Percentiles rank a stretch among this genome's conserved stretches.
phyloP scores from a whole-genome alignment of 2,888 invertebrate species.

The Microplitis manilae region DNA sequence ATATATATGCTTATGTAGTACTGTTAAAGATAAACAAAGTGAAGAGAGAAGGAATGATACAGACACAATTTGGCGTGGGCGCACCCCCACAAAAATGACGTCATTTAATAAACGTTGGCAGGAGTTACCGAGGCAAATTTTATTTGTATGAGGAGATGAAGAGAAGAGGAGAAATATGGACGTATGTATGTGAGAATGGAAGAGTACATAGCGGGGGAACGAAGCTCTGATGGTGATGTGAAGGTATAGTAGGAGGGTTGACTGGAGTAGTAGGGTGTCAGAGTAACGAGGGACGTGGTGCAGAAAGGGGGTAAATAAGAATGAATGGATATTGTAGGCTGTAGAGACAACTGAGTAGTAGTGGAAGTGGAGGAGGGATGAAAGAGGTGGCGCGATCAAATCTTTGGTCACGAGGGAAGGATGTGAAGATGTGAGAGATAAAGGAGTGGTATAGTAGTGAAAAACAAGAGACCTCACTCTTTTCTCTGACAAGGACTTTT shows the following conservation, averaged over 20 bases:
- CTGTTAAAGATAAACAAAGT: slow-evolving; percentile 21
- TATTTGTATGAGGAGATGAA: neutral
- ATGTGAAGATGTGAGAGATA: slow-evolving; percentile 41
- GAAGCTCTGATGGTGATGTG: slow-evolving; percentile 39
- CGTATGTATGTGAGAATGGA: slow-evolving; percentile 20
- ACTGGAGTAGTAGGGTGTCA: slow-evolving; percentile 39
- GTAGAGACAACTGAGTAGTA: slow-evolving; percentile 58
- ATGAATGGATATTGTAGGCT: slow-evolving; percentile 67
- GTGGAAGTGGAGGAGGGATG: slow-evolving; percentile 44
- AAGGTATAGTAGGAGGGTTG: slow-evolving; percentile 37
- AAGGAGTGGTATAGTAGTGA: slow-evolving; percentile 46
- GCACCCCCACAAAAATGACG: slow-evolving; percentile 70
- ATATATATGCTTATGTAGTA: neutral
- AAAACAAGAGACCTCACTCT: slow-evolving; percentile 46
- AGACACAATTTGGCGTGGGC: slow-evolving; percentile 60
- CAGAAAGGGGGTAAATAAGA: slow-evolving; percentile 54
- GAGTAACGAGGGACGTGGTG: slow-evolving; percentile 36
- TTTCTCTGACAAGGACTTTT: slow-evolving; percentile 40
- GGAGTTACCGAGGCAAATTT: slow-evolving; percentile 51
- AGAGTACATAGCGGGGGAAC: slow-evolving; percentile 12
- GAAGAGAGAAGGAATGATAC: slow-evolving; percentile 41
- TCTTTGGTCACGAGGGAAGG: slow-evolving; percentile 35
- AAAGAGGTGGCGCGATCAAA: slow-evolving; percentile 39
- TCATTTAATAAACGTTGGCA: slow-evolving; percentile 67
- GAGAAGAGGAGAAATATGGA: slow-evolving; percentile 9